Evolutionary conservation across 2,888 invertebrate species (phyloP).

Genomic region (Agrotis ipsilon): DNA sequence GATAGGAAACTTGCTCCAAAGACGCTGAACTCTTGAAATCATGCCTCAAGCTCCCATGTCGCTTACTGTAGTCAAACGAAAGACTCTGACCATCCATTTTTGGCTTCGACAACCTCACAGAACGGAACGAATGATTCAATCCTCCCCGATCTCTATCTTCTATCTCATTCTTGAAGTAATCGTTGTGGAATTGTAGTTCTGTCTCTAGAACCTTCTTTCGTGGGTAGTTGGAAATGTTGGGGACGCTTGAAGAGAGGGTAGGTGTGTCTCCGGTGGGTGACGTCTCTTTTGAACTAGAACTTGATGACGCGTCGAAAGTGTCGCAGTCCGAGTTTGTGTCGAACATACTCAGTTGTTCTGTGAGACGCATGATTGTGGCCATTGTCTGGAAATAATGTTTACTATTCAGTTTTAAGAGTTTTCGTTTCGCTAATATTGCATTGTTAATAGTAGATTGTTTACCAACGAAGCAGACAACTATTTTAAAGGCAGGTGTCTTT

Average conservation of each 20-base stretch:
- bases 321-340: slow-evolving; percentile 94
- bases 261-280: slow-evolving; percentile 91
- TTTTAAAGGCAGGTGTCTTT: no score
- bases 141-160: slow-evolving; percentile 70
- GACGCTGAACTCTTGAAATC: slow-evolving; percentile 81
- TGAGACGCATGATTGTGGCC: slow-evolving; percentile 94
- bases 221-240: slow-evolving; percentile 76
- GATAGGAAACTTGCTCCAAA: slow-evolving; percentile 82
- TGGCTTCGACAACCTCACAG: slow-evolving; percentile 75
- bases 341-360: slow-evolving; percentile 94
- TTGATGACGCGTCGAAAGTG: slow-evolving; percentile 91
- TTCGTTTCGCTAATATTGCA: no score
- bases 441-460: no score
- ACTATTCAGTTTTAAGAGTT: neutral
- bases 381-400: slow-evolving; percentile 85
- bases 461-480: no score
- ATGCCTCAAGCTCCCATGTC: slow-evolving; percentile 76
- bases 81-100: slow-evolving; percentile 75
- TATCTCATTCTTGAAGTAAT: slow-evolving; percentile 82
- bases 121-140: slow-evolving; percentile 80
- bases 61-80: slow-evolving; percentile 77
- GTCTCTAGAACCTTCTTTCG: slow-evolving; percentile 64
- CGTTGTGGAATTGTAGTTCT: slow-evolving; percentile 82
- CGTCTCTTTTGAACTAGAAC: slow-evolving; percentile 91
- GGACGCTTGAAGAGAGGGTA: slow-evolving; percentile 80